Evolutionary conservation across 2,113 vertebrate genomes (phyloP), one percentile per base, ranked within the genome.

Genomic region (Leucopsar rothschildi): DNA sequence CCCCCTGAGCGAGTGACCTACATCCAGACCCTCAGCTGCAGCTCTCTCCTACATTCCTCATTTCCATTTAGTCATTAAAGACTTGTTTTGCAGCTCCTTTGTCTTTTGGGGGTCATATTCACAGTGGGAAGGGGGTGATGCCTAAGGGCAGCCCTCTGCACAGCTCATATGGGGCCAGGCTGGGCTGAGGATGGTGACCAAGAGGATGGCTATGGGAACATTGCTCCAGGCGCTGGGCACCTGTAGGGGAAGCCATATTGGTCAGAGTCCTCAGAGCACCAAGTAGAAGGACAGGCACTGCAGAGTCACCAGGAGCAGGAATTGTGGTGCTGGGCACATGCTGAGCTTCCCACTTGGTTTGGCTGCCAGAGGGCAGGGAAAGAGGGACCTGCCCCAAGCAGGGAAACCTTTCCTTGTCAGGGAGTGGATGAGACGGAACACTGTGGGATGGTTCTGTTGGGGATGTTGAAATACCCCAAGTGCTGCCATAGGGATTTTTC

Each of bases 301-400:
- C 0, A 0, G 29, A 47, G 25, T 25, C 20, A 5, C 10, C 1
- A 2, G 61, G 35, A 81, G 61, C 23, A 60, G 39, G 64, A 49
- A 1, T 2, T 35, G 55, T 4, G 3, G 29, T 0, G 0, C 35
- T 4, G 1, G 17, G 55, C 52, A 57, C 0, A 0, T 64, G 45
- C 42, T 3, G 2, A 76, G 19, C 79, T 45, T 42, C 11, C 1
- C 44, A 23, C 10, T 17, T 14, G 44, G 23, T n/a, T 50, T 71
- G 35, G 7, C 16, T 76, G 23, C 14, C 1, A 2, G 15, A 49
- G 47, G 11, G 20, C 47, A 75, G 66, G 69, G 55, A 61, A 59
- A 52, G 52, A 27, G 23, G 29, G 9, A 56, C 29, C 44, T 40
- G 39, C 39, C 65, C 35, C 2, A 2, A 39, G n/a, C 21, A 45